phyloP scores from a whole-genome alignment of 1,140 invertebrate genomes.

The Caenorhabditis inopinata region DNA sequence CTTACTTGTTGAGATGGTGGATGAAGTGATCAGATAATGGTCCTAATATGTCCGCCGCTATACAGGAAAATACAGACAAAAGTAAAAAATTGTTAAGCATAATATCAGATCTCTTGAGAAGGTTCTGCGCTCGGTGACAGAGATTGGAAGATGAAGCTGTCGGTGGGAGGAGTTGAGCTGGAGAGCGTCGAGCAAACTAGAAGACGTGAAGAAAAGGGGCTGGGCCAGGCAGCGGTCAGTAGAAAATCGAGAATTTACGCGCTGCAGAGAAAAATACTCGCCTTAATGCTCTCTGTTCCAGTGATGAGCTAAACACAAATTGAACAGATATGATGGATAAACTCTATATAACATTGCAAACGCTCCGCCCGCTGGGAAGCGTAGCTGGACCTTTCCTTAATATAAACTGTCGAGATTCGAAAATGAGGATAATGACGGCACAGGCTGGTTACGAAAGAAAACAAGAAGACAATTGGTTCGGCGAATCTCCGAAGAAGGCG shows the following conservation, averaged over 20 bases:
- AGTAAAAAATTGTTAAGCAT: background rate
- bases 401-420: background rate
- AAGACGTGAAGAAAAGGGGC: conserved; percentile 30
- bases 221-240: conserved; percentile 22
- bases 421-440: background rate
- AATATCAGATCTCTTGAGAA: background rate
- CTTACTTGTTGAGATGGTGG: conserved; percentile 12
- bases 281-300: conserved; percentile 6
- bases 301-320: conserved; percentile 6
- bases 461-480: background rate
- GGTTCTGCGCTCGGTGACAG: conserved; percentile 16
- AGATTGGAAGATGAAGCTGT: conserved; percentile 19
- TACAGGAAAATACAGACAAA: background rate
- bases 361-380: background rate
- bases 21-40: conserved; percentile 11
- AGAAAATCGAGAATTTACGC: background rate
- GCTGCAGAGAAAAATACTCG: background rate
- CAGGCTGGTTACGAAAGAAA: background rate
- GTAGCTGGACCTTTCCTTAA: background rate
- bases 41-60: background rate
- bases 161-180: conserved; percentile 15
- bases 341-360: background rate
- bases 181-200: conserved; percentile 16
- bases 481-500: too few species aligned
- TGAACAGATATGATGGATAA: background rate